Conservation (phyloP, 2,113 vertebrate species). For the Monarcha castaneiventris region DNA sequence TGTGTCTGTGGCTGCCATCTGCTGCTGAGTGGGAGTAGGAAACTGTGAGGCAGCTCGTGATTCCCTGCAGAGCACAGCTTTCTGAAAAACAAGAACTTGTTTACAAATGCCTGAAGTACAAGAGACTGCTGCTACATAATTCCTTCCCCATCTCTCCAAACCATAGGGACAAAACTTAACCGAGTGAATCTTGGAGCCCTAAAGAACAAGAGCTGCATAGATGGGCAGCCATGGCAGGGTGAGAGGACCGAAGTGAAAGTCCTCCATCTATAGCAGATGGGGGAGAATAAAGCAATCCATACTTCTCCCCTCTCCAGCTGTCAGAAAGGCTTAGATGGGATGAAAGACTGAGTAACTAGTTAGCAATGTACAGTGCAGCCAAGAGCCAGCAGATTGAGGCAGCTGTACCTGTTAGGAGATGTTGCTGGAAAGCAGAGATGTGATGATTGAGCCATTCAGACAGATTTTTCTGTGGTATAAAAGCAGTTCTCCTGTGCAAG, state of each 20-base stretch:
- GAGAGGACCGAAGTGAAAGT: not conserved
- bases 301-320: not conserved
- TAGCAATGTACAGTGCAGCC: not conserved
- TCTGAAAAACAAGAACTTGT: not conserved
- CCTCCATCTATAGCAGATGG: not conserved
- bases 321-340: not conserved
- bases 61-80: not conserved
- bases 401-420: not conserved
- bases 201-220: not conserved
- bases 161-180: not conserved
- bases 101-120: not conserved
- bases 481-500: not conserved
- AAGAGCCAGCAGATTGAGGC: not conserved
- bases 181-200: not conserved
- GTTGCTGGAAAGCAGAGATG: not conserved
- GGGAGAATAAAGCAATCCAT: not conserved
- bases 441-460: not conserved
- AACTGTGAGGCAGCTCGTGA: not conserved
- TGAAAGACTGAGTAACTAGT: not conserved
- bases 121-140: not conserved
- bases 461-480: not conserved
- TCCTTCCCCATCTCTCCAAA: not conserved
- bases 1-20: not conserved
- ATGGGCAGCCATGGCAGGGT: not conserved
- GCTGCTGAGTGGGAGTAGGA: not conserved